Evolutionary conservation across 2,888 invertebrate species (phyloP), one percentile per base, ranked within the genome.

Genomic region (Anodontia alba): DNA sequence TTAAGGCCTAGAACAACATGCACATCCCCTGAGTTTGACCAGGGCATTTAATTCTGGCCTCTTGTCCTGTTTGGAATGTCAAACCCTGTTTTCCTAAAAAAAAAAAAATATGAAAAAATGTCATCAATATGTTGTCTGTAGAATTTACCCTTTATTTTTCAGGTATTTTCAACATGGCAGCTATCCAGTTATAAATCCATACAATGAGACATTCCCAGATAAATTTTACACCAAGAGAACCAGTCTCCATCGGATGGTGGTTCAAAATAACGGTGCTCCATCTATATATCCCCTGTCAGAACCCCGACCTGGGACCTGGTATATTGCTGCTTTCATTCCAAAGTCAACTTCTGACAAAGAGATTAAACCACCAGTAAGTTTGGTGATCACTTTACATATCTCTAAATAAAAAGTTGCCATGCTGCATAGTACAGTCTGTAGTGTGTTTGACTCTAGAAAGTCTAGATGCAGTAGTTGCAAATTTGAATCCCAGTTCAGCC

Each of bases 151-250:
- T 33, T 62, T 29, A 33, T 62, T 10, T 33, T 62, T 33, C 62
- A 86, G 95, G 96, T 89, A 97, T 92, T 94, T 98, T 75, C 98
- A 98, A 93, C 96, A 97, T 88, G 97, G 97, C 23, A 96, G 97
- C 68, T 96, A 97, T 91, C 98, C 98, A 31, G 96, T 98, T 3
- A 96, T 98, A 80, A 96, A 96, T 92, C 97, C 97, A 1, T 97
- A 97, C 92, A 97, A 97, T 82, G 96, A 97, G 66, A 96, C 96
- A 68, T 97, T 97, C 91, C 97, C 97, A 0, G 96, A 96, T 78
- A 95, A 96, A 69, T 93, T 94, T 81, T 88, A 93, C 86, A 81
- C 93, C 33, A 87, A 91, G 42, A 87, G 92, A 3, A 90, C 91
- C 10, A 88, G 91, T 31, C 86, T 93, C 31, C 89, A 92, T 79